Base-by-base conservation (phyloP, 2,113 vertebrate genomes). In the Picathartes gymnocephalus region DNA sequence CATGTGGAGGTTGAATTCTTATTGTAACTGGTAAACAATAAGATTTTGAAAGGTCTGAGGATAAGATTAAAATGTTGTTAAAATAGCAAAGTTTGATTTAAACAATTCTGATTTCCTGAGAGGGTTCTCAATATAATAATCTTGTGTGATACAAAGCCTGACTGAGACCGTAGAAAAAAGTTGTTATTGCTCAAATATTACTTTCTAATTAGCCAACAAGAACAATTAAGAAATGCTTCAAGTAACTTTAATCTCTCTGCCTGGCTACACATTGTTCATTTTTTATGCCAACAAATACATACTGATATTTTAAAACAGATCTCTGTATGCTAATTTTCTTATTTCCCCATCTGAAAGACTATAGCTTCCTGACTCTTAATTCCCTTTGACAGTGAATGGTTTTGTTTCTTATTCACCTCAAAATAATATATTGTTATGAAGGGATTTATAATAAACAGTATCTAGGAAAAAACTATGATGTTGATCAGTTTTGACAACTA, bases 401-500 rank as follows among this genome's bases (percentile, higher is more conserved):
- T 97, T 94, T 94, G 81, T 96, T 97, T 97, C 93, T 94, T 96
- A 94, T 95, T 96, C 93, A 94, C 91, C 96, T 96, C 94, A 97
- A 97, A 98, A 97, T 97, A 97, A 97, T 93, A 81, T 79, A 92
- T 96, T 96, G 96, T 95, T 96, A 87, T 3, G 86, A 97, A 96
- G 94, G 94, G 96, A 97, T 97, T 98, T 98, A 97, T 97, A 97
- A 97, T 97, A 98, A 97, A 97, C 86, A 85, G 65, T 88, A 93
- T 92, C 91, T 86, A 84, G 93, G 95, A 91, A 97, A 97, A 93
- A 94, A 92, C 88, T 72, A 81, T 95, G 92, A 92, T 91, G 97
- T 57, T 97, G 97, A 98, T 98, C 90, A 96, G 65, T 97, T 97
- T 90, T 97, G 98, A 98, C 97, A 98, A 96, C 88, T 90, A 92